Conservation (phyloP, 2,113 vertebrate genomes). For the Oreochromis aureus region DNA sequence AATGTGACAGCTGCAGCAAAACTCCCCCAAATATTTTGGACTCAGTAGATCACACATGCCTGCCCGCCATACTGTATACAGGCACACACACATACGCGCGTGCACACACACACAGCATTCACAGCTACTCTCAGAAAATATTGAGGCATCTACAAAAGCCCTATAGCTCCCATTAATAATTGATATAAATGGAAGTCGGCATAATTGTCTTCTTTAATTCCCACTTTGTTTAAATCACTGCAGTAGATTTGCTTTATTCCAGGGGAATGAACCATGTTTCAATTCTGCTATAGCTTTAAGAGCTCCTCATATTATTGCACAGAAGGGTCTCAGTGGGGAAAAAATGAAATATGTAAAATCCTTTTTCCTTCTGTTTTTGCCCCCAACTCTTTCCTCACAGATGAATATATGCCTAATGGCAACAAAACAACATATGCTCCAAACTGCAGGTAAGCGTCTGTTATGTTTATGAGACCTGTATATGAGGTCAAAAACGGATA, state of each 20-base stretch:
- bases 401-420: background rate
- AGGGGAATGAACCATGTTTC: background rate
- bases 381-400: background rate
- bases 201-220: background rate
- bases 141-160: background rate
- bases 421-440: constrained; percentile 47
- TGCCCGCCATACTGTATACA: background rate
- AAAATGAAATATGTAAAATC: constrained; percentile 2
- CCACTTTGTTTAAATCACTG: background rate
- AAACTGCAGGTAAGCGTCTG: constrained; percentile 34
- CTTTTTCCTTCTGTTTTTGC: background rate
- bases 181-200: background rate
- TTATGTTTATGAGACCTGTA: background rate
- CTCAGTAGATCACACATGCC: background rate
- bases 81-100: background rate
- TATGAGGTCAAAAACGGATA: background rate
- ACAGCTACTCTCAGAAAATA: background rate
- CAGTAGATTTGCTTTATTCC: background rate
- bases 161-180: background rate
- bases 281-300: background rate
- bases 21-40: background rate
- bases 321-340: background rate
- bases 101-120: background rate
- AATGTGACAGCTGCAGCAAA: background rate
- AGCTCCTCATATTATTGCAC: background rate